A percentile compares a stretch with the other conserved stretches of the same genome.
These are phyloP conservation scores for Lagria hirta DNA, from an alignment of 2,888 invertebrate species.

Conservation along the genomic window DNA sequence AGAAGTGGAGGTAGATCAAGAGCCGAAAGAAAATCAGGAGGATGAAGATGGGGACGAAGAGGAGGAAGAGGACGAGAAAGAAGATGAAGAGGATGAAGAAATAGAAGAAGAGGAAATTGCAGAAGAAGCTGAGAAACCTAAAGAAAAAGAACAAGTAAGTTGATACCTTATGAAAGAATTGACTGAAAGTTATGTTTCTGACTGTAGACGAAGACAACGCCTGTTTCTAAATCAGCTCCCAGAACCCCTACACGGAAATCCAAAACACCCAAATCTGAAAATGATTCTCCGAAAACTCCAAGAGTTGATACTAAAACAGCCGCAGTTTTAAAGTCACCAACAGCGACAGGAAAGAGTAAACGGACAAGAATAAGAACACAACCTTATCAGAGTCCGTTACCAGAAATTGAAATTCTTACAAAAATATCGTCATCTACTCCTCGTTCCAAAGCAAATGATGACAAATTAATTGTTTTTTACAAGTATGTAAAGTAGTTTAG, in stretches of 20 bases:
- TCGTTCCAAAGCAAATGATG: conserved; percentile 64
- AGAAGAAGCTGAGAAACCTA: too few species aligned
- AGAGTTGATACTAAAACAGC: conserved; percentile 46
- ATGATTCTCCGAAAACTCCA: conserved; percentile 48
- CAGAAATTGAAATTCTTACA: conserved; percentile 75
- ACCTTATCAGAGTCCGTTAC: conserved; percentile 79
- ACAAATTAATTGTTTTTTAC: conserved; percentile 83
- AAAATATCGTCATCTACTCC: conserved; percentile 67
- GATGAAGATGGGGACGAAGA: too few species aligned
- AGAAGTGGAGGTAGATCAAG: too few species aligned
- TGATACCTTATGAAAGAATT: too few species aligned
- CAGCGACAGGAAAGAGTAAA: conserved; percentile 50
- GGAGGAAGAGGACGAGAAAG: too few species aligned
- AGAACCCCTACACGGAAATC: conserved; percentile 59
- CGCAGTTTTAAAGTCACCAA: conserved; percentile 51
- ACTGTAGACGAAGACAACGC: conserved; percentile 46
- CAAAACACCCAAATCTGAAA: conserved; percentile 52
- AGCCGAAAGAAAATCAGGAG: too few species aligned
- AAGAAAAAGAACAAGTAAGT: conserved; percentile 2
- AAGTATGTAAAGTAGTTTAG: conserved; percentile 60
- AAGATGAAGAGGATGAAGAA: too few species aligned
- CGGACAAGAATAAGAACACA: conserved; percentile 69
- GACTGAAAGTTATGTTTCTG: conserved; percentile 11
- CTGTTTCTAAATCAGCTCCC: conserved; percentile 60
- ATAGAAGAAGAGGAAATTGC: too few species aligned